Evolutionary conservation across 35 echinoderm and acorn worm species (phyloP).

Genomic region (Acanthaster planci): DNA sequence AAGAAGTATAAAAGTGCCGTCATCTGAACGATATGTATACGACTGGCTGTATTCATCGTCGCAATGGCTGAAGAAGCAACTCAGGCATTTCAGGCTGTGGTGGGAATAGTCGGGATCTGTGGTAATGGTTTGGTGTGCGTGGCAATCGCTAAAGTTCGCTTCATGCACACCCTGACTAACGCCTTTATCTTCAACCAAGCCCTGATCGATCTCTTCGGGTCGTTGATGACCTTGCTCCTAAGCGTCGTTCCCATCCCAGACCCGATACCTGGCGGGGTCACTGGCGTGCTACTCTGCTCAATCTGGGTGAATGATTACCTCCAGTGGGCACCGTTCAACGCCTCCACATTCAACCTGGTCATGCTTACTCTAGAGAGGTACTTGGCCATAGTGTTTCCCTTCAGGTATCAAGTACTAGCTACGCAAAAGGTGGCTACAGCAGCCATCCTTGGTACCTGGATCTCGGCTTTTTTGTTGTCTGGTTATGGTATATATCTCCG

Average conservation of each 20-base stretch:
- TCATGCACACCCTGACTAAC: conserved; percentile 36
- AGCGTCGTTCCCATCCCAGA: conserved; percentile 10
- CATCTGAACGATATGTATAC: too few relatives aligned
- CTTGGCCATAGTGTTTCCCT: conserved; percentile 65
- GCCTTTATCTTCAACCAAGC: conserved; percentile 39
- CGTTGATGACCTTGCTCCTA: background rate
- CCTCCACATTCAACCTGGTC: conserved; percentile 57
- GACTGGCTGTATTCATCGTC: too few relatives aligned
- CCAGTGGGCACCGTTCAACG: conserved; percentile 34
- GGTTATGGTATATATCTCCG: background rate
- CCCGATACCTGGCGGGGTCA: conserved; percentile 7
- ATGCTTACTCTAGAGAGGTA: conserved; percentile 63
- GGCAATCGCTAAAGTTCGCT: background rate
- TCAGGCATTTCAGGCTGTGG: background rate
- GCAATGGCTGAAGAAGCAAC: conserved; percentile 1
- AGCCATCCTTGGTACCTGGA: background rate
- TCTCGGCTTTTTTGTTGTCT: conserved; percentile 11
- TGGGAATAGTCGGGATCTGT: conserved; percentile 28
- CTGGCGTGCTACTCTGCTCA: conserved; percentile 30
- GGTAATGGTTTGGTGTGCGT: conserved; percentile 39
- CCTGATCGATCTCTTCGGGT: conserved; percentile 27
- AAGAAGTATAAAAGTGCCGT: too few relatives aligned
- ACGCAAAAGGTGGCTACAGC: background rate
- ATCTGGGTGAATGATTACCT: conserved; percentile 42
- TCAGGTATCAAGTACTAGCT: conserved; percentile 16